Evolutionary conservation across 2,888 invertebrate species (phyloP).

Genomic region (Pachydiplax longipennis): DNA sequence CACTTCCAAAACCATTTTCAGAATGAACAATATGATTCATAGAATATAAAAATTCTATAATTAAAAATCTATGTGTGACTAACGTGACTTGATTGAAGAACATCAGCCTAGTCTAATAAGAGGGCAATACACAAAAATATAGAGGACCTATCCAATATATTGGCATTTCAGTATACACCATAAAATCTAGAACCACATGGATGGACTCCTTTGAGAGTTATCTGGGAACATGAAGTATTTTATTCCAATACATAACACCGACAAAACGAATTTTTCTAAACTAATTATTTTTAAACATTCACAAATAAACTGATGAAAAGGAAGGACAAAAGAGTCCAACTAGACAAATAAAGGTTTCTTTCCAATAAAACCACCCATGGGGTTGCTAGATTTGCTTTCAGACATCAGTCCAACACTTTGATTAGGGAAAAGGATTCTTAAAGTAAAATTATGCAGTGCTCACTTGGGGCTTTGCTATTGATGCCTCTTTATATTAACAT

Average conservation of each 20-base stretch:
- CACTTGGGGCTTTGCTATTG: not conserved
- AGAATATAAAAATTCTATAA: not conserved
- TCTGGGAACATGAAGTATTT: too few relatives aligned
- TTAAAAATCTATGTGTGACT: not conserved
- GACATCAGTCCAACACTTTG: constrained; percentile 14
- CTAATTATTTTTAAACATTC: too few relatives aligned
- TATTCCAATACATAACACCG: not conserved
- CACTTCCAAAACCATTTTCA: not conserved
- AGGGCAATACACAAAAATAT: constrained; percentile 18
- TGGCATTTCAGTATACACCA: not conserved
- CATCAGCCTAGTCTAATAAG: constrained; percentile 23
- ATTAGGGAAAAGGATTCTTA: constrained; percentile 24
- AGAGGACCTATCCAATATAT: constrained; percentile 13
- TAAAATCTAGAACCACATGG: not conserved
- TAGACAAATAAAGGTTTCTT: not conserved
- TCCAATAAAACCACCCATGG: constrained; percentile 3
- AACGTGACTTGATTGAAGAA: not conserved
- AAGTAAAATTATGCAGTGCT: constrained; percentile 14
- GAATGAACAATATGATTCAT: not conserved
- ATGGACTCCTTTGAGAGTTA: not conserved
- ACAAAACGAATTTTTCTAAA: too few relatives aligned
- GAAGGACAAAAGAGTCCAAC: too few relatives aligned
- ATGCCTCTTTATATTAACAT: not conserved
- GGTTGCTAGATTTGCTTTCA: not conserved
- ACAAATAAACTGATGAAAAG: too few relatives aligned